Base-by-base conservation (phyloP, 2,888 invertebrate species). In the Hylaea fasciaria region DNA sequence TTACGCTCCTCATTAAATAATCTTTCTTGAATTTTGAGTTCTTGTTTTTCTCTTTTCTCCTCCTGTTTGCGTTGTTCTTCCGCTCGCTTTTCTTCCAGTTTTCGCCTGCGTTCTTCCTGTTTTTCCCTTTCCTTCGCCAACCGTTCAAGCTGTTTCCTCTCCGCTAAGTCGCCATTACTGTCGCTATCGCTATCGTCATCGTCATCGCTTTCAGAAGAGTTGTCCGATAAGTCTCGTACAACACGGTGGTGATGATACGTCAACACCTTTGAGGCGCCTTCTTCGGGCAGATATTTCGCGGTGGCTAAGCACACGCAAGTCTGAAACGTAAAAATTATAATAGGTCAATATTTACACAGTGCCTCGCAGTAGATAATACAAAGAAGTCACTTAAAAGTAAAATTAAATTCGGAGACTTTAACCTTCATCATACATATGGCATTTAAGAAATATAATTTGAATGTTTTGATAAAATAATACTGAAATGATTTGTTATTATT, bases 281-380 rank as follows among this genome's bases (percentile, higher is more conserved):
- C 87, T 66, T 86, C 76, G 13, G 91, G 91, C 64, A 92, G 70
- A 73, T 91, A 86, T 83, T 91, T 91, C 74, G 92, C 90, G 70
- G 85, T 85, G 57, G 80, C 87, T 59, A 86, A 64, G 69, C 87
- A 86, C 55, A 89, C 68, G 77, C 86, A 85, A 62, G 85, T 80
- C 92, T 92, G 77, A 57, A 89, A 87, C 32, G 65, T 55, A 68
- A 68, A 59, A 45, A 60, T 48, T n/a, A 43, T 22, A 5, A 11
- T 28, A 22, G 2, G 12, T 47, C 46, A 52, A 41, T 57, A 45
- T 29, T 29, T 37, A 22, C 2, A 9, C 32, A 35, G 2, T 17
- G 10, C 14, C 12, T 10, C 39, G 17, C 14, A 50, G 28, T 48
- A 43, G 16, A 11, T 11, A 52, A 44, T 28, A 57, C 2, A 59